Base-by-base conservation (phyloP, 2,797 vertebrate species). In the Craterocephalus amniculus region DNA sequence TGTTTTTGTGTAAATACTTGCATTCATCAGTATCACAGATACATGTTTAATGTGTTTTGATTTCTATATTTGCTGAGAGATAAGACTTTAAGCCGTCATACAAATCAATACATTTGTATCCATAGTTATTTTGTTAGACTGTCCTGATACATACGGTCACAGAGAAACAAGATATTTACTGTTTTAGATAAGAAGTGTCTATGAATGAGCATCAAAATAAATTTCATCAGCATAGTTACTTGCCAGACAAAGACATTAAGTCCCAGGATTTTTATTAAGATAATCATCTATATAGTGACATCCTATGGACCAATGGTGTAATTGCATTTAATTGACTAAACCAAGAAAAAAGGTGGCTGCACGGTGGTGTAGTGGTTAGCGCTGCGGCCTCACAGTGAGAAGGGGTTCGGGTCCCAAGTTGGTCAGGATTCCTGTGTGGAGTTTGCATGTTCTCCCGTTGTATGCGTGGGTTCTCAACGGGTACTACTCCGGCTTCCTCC, bases 271-370 rank as follows among this genome's bases (percentile, higher is more conserved):
- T 56, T 18, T 32, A 40, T 66, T 31, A 35, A 54, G 51, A 85
- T 84, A 70, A 76, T 71, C 65, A 61, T 81, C 64, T 81, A 81
- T 79, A 81, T 79, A 90, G 86, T 87, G 92, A 90, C 92, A 91
- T 60, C 88, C 77, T 45, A 82, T 91, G 92, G 89, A 18, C 66
- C 80, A 85, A 84, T 9, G 13, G 38, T 81, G 86, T 11, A 89
- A 92, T 82, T 92, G 77, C 89, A 91, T 58, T 18, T 61, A 35
- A 0, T 56, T 12, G 31, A 52, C 14, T 45, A 63, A 3, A 10
- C n/a, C n/a, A n/a, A n/a, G n/a, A n/a, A n/a, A n/a, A n/a, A n/a
- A n/a, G n/a, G n/a, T n/a, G n/a, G n/a, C n/a, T n/a, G n/a, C n/a
- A n/a, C n/a, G n/a, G n/a, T n/a, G n/a, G n/a, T n/a, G n/a, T n/a